Evolutionary conservation across 2,113 vertebrate genomes (phyloP).

Genomic region (Glaucidium brasilianum): DNA sequence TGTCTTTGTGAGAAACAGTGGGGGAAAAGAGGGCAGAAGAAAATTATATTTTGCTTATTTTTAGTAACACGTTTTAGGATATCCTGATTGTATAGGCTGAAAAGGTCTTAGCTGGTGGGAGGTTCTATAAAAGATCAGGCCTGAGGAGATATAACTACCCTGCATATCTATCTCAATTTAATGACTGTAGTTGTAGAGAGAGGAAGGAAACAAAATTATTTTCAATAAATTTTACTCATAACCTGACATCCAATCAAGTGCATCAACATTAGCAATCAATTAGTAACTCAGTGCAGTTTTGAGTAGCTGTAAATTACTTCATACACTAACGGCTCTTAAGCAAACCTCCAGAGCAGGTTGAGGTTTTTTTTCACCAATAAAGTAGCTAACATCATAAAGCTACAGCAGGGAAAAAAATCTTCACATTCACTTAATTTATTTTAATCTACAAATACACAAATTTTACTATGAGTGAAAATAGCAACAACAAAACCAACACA

Average conservation of each 20-base stretch:
- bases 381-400: not conserved
- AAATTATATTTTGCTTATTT: not conserved
- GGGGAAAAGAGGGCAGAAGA: not conserved
- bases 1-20: not conserved
- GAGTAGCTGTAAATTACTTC: constrained; percentile 18
- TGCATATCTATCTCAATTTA: not conserved
- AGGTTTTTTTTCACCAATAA: not conserved
- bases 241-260: not conserved
- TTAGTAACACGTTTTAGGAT: not conserved
- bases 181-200: not conserved
- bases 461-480: not conserved
- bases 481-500: not conserved
- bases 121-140: not conserved
- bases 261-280: constrained; percentile 45
- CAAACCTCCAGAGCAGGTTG: not conserved
- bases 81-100: not conserved
- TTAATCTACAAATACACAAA: not conserved
- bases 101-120: not conserved
- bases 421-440: constrained; percentile 15
- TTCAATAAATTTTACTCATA: constrained; percentile 23
- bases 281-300: not conserved
- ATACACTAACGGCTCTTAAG: not conserved
- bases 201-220: not conserved
- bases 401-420: not conserved
- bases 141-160: not conserved